These are phyloP conservation scores for Chlorocebus sabaeus DNA, from an alignment of 2,113 vertebrate genomes.

Conservation along the genomic window DNA sequence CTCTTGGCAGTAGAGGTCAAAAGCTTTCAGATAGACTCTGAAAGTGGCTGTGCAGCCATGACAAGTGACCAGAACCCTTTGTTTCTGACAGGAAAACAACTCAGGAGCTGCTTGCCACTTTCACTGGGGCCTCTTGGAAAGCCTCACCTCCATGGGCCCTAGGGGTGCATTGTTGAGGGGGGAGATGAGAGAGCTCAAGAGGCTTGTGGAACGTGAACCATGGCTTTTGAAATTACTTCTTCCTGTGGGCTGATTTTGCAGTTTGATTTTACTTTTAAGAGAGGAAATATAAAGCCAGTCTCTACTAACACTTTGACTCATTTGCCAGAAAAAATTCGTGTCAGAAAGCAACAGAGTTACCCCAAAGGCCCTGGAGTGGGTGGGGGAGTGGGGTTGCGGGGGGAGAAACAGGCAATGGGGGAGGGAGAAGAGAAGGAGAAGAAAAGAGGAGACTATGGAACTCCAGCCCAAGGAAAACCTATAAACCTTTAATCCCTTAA, in stretches of 20 bases:
- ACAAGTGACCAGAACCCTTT: neutral
- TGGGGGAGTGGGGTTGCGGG: accelerated
- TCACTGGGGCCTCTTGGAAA: neutral
- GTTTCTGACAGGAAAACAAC: conserved; percentile 23
- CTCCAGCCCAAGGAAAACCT: neutral
- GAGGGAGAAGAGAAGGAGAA: neutral
- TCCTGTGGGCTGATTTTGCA: conserved; percentile 29
- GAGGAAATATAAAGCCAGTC: conserved; percentile 46
- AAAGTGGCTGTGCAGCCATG: neutral
- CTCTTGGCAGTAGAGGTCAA: neutral
- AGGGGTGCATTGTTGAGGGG: neutral
- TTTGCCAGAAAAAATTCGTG: conserved; percentile 51
- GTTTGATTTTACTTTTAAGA: conserved; percentile 59
- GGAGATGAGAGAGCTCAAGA: neutral
- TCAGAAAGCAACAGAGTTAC: neutral
- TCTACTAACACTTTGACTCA: conserved; percentile 34
- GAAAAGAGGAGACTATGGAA: neutral
- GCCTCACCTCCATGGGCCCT: neutral
- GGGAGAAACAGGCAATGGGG: accelerated
- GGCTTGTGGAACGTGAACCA: conserved; percentile 53
- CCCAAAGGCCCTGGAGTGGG: neutral
- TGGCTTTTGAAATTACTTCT: conserved; percentile 66
- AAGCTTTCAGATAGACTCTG: neutral
- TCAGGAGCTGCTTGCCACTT: neutral
- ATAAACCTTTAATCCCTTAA: neutral